Percentiles rank a stretch among this genome's conserved stretches.
These are phyloP conservation scores for Eclectus roratus DNA, from an alignment of 2,113 vertebrate genomes.

Conservation along the genomic window DNA sequence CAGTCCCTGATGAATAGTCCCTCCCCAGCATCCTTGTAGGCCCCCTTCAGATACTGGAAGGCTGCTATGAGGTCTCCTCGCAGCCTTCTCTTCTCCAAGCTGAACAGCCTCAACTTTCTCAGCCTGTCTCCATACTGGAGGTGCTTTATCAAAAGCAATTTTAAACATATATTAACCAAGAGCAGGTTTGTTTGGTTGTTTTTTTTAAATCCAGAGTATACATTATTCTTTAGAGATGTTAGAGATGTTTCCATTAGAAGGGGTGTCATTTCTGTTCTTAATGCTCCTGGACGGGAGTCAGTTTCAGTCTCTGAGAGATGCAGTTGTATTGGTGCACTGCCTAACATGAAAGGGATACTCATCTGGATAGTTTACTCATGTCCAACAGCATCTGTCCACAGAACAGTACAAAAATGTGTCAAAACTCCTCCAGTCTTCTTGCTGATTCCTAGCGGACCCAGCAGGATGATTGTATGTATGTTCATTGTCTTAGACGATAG, in stretches of 20 bases:
- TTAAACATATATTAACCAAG: neutral
- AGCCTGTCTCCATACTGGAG: no score
- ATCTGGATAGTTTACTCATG: neutral
- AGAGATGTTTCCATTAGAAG: neutral
- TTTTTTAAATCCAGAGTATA: neutral
- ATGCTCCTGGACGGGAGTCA: neutral
- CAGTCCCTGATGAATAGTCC: no score
- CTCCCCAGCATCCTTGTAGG: no score
- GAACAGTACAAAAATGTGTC: neutral
- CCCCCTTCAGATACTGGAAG: no score
- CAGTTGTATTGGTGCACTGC: rapidly evolving
- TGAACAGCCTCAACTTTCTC: no score
- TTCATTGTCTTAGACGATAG: neutral
- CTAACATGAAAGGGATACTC: neutral
- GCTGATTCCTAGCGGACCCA: neutral
- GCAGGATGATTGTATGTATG: neutral
- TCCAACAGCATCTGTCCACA: neutral
- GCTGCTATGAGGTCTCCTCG: no score
- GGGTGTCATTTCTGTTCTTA: neutral
- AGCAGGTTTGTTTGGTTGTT: neutral
- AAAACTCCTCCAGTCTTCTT: neutral
- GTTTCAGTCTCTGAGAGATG: neutral
- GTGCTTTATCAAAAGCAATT: neutral
- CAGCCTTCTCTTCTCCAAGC: no score
- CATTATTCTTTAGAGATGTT: neutral